phyloP scores from a whole-genome alignment of 1,140 invertebrate genomes.

The Heliconius melpomene region DNA sequence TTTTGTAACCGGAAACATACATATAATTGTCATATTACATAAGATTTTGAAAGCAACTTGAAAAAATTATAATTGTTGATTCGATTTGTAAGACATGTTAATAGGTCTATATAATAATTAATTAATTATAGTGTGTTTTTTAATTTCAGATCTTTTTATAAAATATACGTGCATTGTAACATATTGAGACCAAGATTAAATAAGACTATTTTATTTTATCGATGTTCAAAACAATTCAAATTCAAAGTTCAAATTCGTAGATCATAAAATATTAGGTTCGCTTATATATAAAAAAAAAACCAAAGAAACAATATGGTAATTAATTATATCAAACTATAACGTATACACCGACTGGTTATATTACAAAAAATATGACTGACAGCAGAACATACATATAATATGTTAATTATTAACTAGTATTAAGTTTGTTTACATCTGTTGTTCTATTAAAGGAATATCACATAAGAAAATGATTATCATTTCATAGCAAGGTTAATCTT shows the following conservation, averaged over 20 bases:
- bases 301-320: no score
- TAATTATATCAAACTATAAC: neutral
- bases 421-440: neutral
- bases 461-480: neutral
- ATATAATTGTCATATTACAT: neutral
- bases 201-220: no score
- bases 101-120: neutral
- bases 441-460: neutral
- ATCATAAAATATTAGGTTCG: no score
- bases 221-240: no score
- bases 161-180: neutral
- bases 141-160: neutral
- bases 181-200: no score
- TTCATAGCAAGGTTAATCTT: neutral
- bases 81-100: neutral
- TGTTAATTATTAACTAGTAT: neutral
- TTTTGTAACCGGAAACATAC: neutral
- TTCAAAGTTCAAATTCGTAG: no score
- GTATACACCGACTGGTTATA: neutral
- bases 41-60: neutral
- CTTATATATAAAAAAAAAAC: no score
- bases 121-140: neutral
- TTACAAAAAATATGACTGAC: neutral
- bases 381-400: neutral
- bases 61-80: neutral